Conservation (phyloP, 1,140 invertebrate species). For the Dermatophagoides farinae region DNA sequence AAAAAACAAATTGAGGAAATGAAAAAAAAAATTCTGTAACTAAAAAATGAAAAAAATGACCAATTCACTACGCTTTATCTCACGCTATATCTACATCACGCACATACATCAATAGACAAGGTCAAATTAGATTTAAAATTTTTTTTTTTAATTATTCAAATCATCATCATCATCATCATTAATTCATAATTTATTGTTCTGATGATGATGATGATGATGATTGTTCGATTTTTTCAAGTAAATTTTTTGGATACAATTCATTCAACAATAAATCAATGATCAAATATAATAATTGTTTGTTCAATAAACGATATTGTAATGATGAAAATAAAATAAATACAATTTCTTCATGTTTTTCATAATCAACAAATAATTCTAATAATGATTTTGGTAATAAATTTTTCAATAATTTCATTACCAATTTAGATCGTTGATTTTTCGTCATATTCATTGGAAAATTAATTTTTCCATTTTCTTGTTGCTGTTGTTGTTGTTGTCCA, state of each 20-base stretch:
- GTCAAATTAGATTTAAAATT: no score
- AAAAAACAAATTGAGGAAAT: no score
- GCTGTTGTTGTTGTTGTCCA: not conserved
- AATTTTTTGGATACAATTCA: not conserved
- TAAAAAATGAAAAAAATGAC: no score
- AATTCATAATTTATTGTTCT: no score
- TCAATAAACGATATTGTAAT: conserved; percentile 2
- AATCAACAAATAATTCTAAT: not conserved
- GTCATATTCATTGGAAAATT: not conserved
- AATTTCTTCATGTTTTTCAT: conserved; percentile 1
- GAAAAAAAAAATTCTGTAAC: no score
- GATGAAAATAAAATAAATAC: conserved; percentile 1
- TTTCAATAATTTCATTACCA: not conserved
- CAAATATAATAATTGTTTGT: conserved; percentile 7
- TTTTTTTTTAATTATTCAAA: no score
- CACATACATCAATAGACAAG: no score
- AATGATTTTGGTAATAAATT: conserved; percentile 4
- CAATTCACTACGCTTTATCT: no score
- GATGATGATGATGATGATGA: not conserved
- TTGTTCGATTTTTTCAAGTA: not conserved
- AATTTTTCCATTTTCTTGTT: not conserved
- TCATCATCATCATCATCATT: no score
- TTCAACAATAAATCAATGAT: not conserved
- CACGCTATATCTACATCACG: no score
- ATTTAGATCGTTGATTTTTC: conserved; percentile 7